Evolutionary conservation across 2,888 invertebrate species (phyloP).

Genomic region (Subacronicta megacephala): DNA sequence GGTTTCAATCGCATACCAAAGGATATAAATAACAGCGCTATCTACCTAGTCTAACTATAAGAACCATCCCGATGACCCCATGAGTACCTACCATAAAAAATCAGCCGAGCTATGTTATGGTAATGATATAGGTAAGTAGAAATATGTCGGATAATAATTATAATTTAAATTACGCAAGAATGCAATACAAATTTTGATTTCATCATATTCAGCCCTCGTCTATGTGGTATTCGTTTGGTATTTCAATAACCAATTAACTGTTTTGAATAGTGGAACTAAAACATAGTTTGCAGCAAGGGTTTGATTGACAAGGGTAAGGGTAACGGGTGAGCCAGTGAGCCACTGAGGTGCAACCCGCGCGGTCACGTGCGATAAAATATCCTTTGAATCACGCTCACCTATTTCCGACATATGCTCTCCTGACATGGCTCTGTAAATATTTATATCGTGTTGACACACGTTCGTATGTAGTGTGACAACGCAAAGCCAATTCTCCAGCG

Average conservation of each 20-base stretch:
- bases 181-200: constrained; percentile 17
- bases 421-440: constrained; percentile 61
- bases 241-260: constrained; percentile 48
- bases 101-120: too few relatives aligned
- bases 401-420: constrained; percentile 68
- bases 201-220: constrained; percentile 30
- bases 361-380: constrained; percentile 66
- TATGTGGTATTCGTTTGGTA: constrained; percentile 40
- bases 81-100: too few relatives aligned
- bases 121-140: too few relatives aligned
- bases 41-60: too few relatives aligned
- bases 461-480: constrained; percentile 44
- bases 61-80: too few relatives aligned
- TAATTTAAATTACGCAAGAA: too few relatives aligned
- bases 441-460: constrained; percentile 50
- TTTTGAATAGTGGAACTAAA: constrained; percentile 67
- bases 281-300: constrained; percentile 65
- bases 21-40: too few relatives aligned
- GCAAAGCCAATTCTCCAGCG: constrained; percentile 45
- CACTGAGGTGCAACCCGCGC: constrained; percentile 33
- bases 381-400: constrained; percentile 64
- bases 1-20: too few relatives aligned
- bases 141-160: too few relatives aligned
- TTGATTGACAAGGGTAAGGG: constrained; percentile 77
- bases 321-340: constrained; percentile 40